Evolutionary conservation across 2,797 vertebrate species (phyloP), one percentile per base, ranked within the genome.

Genomic region (Rhinella marina): DNA sequence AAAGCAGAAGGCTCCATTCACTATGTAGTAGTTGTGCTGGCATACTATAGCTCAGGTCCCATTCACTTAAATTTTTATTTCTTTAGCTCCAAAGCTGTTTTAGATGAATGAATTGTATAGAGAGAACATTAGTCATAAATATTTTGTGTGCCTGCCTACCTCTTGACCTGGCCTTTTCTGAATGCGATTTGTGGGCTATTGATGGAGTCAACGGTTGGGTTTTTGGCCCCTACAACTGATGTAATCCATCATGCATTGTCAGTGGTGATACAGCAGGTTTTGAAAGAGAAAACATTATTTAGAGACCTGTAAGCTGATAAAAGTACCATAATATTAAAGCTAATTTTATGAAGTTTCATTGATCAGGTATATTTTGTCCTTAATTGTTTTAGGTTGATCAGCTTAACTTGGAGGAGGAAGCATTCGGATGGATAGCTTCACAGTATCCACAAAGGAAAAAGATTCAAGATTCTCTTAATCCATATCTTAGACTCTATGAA

Each of bases 391-490:
- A 98, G 97, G 96, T 97, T 32, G 95, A 97, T 81, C 93, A 94
- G 68, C 95, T 98, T 84, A 98, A 97, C 92, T 89, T 90, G 16
- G 97, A 98, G 86, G 96, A 98, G 76, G 96, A 97, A 90, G 94
- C 95, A 5, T 98, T 93, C 64, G 94, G 94, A 75, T 98, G 97
- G 97, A 41, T 93, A 27, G 56, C 94, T 54, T 96, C 97, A 61
- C 93, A 96, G 90, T 98, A 97, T 89, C 96, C 97, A 32, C 93
- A 95, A 81, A 92, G 94, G 61, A 98, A 96, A 93, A 95, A 92
- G 88, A 92, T 95, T 82, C 95, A 94, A 89, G 97, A 97, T 79
- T 90, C 90, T 17, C 93, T 98, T 85, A 93, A 93, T 54, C 96
- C 96, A 0, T 98, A 96, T 88, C 95, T 98, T 87, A 91, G 64